These are phyloP conservation scores for Actinia equina DNA, from an alignment of 64 coral and sea anemone species.

Conservation along the genomic window DNA sequence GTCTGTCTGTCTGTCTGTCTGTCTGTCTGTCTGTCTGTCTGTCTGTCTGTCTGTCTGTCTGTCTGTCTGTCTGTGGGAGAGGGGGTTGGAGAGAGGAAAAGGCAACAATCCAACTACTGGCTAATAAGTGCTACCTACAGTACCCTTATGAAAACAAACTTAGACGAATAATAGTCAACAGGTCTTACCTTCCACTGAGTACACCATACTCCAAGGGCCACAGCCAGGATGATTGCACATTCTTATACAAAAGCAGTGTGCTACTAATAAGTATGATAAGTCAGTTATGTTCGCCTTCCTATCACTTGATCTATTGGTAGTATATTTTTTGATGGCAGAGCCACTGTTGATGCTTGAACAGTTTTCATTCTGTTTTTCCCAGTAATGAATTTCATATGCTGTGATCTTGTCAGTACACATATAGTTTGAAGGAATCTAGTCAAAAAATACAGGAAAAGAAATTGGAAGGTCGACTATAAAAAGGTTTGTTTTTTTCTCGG, in stretches of 20 bases:
- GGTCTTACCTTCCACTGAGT: background rate
- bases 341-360: background rate
- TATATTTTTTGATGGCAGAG: background rate
- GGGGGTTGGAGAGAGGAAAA: too few species aligned
- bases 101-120: too few species aligned
- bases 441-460: background rate
- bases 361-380: background rate
- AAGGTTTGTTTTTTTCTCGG: too few species aligned
- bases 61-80: too few species aligned
- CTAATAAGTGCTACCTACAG: too few species aligned
- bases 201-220: background rate
- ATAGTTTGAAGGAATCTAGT: background rate
- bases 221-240: background rate
- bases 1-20: too few species aligned
- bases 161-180: background rate
- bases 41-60: too few species aligned
- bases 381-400: background rate
- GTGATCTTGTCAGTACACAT: background rate
- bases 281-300: background rate
- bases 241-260: background rate
- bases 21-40: too few species aligned
- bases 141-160: too few species aligned
- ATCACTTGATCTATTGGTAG: background rate
- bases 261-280: background rate
- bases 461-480: background rate